Base-by-base conservation (phyloP, 2,113 vertebrate genomes). In the Brevimyrus niger region DNA sequence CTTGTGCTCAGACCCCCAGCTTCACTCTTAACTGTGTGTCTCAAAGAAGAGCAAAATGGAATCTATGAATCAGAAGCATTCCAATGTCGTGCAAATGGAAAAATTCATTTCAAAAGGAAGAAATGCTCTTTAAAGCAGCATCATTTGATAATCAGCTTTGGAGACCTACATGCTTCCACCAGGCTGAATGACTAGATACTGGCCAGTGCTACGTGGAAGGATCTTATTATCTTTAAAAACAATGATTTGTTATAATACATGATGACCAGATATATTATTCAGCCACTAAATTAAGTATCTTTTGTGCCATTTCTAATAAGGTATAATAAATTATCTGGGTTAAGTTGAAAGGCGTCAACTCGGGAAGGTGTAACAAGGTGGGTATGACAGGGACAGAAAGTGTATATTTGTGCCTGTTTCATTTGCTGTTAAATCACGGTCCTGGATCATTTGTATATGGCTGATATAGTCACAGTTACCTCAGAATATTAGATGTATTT, bases 401-500 rank as follows among this genome's bases (percentile, higher is more conserved):
- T 87, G 53, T 35, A 38, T 87, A 87, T 87, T 87, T 87, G n/a
- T 55, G 50, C 50, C 50, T 21, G 50, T 53, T 53, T 87, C 23
- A 35, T 86, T 87, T 84, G 82, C 35, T 84, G 82, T 84, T 53
- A 51, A 19, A 87, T 38, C 85, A 53, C 19, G n/a, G 85, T 55
- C 27, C 50, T 53, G 85, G 48, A 5, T 84, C 82, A 84, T 87
- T 87, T 53, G 27, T 53, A 11, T 53, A 55, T n/a, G 15, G 15
- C 85, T 87, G 47, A 53, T 86, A 53, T 51, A 51, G 85, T 87
- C 31, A 87, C 89, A 47, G 55, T 35, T 35, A 86, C 23, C 84
- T 50, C 21, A 84, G 31, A 4, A 17, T 69, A 35, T 65, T 58
- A 89, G 7, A 46, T 65, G 35, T 21, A 48, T 44, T 80, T 80